Base-by-base conservation (phyloP, 2,797 vertebrate genomes). In the Parauchenoglanis ngamensis region DNA sequence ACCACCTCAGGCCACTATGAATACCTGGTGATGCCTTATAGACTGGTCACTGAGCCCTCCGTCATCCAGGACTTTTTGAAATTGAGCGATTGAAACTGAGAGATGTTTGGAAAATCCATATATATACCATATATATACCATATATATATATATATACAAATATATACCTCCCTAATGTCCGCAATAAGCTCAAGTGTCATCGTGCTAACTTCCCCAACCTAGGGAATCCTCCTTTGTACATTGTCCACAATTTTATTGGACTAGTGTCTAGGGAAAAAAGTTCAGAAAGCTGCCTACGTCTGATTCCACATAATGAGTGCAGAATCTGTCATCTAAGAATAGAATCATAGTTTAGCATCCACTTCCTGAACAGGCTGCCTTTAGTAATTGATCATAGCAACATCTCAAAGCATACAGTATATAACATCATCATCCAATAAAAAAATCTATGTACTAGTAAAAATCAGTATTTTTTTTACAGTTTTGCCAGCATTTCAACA, bases 91-190 rank as follows among this genome's bases (percentile, higher is more conserved):
- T 49, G 8, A 59, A 28, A 31, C 10, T 23, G 13, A 35, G 28
- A 81, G 40, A n/a, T 81, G 79, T 63, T 46, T 10, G 23, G 77
- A 46, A 44, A 25, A 61, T 78, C 4, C 3, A n/a, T n/a, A n/a
- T n/a, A n/a, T n/a, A n/a, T n/a, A n/a, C n/a, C n/a, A n/a, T n/a
- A n/a, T n/a, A n/a, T n/a, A n/a, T n/a, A n/a, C n/a, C n/a, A n/a
- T n/a, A n/a, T n/a, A n/a, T n/a, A n/a, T n/a, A n/a, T n/a, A n/a
- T n/a, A n/a, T n/a, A n/a, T n/a, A n/a, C n/a, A n/a, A n/a, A 72
- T 72, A 12, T 76, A 76, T 28, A 76, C 73, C 73, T n/a, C 73
- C 4, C 10, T 75, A 15, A 75, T 76, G 46, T 76, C 75, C 75
- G 54, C 13, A 6, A 77, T 7, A 31, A 28, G 23, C 73, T 54